Base-by-base conservation (phyloP, 2,888 invertebrate genomes). In the Lasioglossum malachurum region DNA sequence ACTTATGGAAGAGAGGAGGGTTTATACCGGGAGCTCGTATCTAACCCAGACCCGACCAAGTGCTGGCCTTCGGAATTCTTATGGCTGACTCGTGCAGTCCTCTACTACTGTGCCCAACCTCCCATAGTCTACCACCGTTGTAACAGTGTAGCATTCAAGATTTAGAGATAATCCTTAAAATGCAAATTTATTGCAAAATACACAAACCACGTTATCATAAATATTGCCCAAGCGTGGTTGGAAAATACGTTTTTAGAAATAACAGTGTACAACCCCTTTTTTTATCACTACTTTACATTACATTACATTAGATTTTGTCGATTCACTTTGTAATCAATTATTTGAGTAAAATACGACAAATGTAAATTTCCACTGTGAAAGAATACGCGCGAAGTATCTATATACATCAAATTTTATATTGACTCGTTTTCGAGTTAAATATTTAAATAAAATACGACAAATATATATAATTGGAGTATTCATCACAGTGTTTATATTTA, bases 1-100 rank as follows among this genome's bases (percentile, higher is more conserved):
- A 83, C 75, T 72, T 78, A 78, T 75, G 53, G 49, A 67, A 75
- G 23, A n/a, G 35, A 49, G n/a, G 76, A 67, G 35, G 38, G 72
- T 78, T 75, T 78, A 72, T 83, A 75, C 57, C 60, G 64, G 1
- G 49, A 64, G 72, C 72, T 72, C 72, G 75, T 83, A 84, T 83
- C 71, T 76, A 76, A 76, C 72, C 82, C 44, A 27, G 75, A 73
- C 82, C 71, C 41, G 75, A 75, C 72, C 23, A 41, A 83, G 31
- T 69, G 49, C 78, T 60, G 16, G 83, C 31, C 64, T 83, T 75
- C 4, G 78, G 83, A 84, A 84, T 84, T 83, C 84, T 84, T 84
- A 84, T 83, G 84, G 84, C 84, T 83, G 84, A 84, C 84, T 83
- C 78, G 78, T 83, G 84, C 84, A 75, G 78, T 75, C 75, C 49